Base-by-base conservation (phyloP, 2,888 invertebrate species). In the Syritta pipiens region DNA sequence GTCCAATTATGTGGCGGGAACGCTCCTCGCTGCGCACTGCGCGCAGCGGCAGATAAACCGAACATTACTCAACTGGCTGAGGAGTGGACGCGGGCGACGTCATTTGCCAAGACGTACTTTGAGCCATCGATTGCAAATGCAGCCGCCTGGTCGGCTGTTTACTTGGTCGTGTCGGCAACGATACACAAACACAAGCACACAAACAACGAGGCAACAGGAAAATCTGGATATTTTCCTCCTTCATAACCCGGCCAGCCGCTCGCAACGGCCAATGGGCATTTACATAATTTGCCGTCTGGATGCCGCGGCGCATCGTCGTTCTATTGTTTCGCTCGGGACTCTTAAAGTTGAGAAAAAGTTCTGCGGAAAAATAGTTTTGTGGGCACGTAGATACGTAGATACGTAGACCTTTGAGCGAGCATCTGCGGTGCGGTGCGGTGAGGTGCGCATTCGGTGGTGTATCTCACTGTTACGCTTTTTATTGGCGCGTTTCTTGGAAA, bases 401-500 rank as follows among this genome's bases (percentile, higher is more conserved):
- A 22, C 24, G 7, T 22, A 17, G 12, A 49, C 26, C 22, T 26
- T 14, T 24, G 7, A 40, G 9, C 9, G 44, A 20, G 37, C 14
- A 48, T 20, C 14, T 20, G 35, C 20, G 28, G 42, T 44, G 30
- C 12, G 44, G n/a, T 60, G 7, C 12, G 17, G 6, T 6, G 9
- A 17, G 17, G 12, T 30, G 26, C 7, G 49, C 28, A 49, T 57
- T 57, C 19, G 37, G 48, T 57, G 48, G 40, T 55, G 76, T 49
- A 63, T 60, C 71, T 57, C 53, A 26, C 59, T 55, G 77, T 65
- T 77, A 72, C 63, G 72, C 76, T 77, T 77, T 72, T 77, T 77
- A 72, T 77, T 77, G 77, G 72, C 49, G 72, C 63, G 65, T 65
- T 77, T 77, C 77, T 72, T 7, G 77, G 72, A 77, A 77, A 72